Percentiles rank a stretch among this genome's conserved stretches.
phyloP scores from a whole-genome alignment of 2,113 vertebrate genomes.

The Cinclus mexicanus region DNA sequence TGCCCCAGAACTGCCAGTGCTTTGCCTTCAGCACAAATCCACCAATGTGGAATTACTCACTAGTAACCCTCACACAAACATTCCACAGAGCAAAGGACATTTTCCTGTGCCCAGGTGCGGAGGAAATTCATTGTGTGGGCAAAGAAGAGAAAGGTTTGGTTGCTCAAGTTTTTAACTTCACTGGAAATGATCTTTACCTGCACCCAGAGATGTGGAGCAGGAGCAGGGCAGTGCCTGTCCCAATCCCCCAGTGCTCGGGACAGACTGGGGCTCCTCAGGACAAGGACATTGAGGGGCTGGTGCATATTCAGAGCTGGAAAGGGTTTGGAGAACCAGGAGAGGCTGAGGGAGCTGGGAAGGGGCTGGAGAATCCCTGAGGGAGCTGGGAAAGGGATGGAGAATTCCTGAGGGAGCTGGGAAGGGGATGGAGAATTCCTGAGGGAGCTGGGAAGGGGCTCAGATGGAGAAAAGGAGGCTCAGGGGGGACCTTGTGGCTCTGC shows the following conservation, averaged over 20 bases:
- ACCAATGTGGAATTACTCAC: not conserved
- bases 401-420: not conserved
- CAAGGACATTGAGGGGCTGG: not conserved
- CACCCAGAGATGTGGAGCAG: not conserved
- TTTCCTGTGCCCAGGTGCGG: not conserved
- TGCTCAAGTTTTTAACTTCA: not conserved
- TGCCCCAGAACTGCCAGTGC: not conserved
- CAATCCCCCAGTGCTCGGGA: not conserved
- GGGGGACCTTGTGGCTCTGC: not conserved
- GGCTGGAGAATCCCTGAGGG: not conserved
- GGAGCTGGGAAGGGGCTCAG: not conserved
- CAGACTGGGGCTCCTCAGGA: not conserved
- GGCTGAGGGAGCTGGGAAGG: not conserved
- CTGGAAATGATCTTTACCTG: not conserved
- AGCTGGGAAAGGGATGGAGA: not conserved
- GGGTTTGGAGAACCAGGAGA: not conserved
- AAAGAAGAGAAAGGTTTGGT: not conserved
- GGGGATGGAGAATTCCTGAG: not conserved
- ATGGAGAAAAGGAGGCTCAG: not conserved
- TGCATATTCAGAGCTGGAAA: rapidly evolving
- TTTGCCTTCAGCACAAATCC: not conserved
- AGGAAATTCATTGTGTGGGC: rapidly evolving
- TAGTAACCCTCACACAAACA: not conserved
- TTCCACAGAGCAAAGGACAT: not conserved
- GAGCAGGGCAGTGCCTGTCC: not conserved